A percentile compares a stretch with the other conserved stretches of the same genome.
These are phyloP conservation scores for Chamaea fasciata DNA, from an alignment of 2,113 vertebrate genomes.

Conservation along the genomic window DNA sequence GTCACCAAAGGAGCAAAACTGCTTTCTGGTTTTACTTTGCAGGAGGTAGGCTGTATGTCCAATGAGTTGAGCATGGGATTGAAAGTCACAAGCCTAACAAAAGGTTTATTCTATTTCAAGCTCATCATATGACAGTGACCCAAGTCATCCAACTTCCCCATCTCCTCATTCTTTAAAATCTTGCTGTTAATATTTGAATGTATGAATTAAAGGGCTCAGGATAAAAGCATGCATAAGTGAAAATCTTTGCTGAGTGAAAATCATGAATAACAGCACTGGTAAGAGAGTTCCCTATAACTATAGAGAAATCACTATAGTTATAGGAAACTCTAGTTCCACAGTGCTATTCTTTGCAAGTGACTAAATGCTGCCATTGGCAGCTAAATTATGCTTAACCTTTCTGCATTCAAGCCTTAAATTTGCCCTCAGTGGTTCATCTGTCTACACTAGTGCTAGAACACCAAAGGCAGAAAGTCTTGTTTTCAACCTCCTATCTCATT, in stretches of 20 bases:
- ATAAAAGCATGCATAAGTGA: background rate
- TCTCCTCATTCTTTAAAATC: background rate
- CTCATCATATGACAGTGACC: slow-evolving; percentile 28
- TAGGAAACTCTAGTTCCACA: background rate
- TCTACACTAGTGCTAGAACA: background rate
- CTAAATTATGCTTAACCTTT: background rate
- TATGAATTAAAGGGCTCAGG: background rate
- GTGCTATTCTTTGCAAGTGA: background rate
- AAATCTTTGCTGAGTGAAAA: background rate
- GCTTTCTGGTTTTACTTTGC: background rate
- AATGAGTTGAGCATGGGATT: background rate
- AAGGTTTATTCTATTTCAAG: background rate
- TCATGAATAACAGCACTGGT: background rate
- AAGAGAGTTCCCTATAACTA: background rate
- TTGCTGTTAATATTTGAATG: background rate
- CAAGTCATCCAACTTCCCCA: slow-evolving; percentile 17
- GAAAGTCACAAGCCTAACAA: slow-evolving; percentile 12
- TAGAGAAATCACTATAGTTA: background rate
- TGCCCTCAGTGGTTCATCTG: background rate
- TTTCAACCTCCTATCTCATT: background rate
- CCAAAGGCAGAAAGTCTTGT: background rate
- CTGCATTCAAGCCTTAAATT: background rate
- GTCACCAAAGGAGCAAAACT: background rate
- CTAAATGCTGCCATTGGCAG: background rate
- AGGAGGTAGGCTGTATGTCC: background rate